Evolutionary conservation across 2,113 vertebrate genomes (phyloP), one percentile per base, ranked within the genome.

Genomic region (Abramis brama): DNA sequence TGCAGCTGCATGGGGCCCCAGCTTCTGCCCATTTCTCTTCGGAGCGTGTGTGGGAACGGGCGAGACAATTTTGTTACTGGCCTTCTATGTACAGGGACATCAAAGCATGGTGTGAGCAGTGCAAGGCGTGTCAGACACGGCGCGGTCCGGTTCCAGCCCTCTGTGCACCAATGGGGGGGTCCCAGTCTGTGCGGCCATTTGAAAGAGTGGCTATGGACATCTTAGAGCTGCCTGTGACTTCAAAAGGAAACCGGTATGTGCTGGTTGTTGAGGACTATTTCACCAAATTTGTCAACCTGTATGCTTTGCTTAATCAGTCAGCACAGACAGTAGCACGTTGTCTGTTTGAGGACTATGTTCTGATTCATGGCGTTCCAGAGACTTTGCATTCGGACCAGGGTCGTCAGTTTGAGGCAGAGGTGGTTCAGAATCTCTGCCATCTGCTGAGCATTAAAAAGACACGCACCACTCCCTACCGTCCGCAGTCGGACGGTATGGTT

Each of bases 211-310:
- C 78, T 3, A 59, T 79, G 10, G 62, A 83, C 64, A 88, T 86
- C 19, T 43, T 88, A 12, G 79, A 86, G 55, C 66, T 88, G 1
- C 87, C 80, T 13, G 47, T 74, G 52, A 88, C 80, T 10, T 60
- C 87, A 10, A 85, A 83, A 11, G 86, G 62, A 36, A 87, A 87
- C 23, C 2, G 81, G 6, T 87, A 82, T 87, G 83, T 87, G 10
- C 17, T 87, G 5, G 79, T 83, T 4, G 36, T 36, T 6, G 36
- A 36, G 36, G 36, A 36, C 36, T 36, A 36, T 0, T 36, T 36
- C 36, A 36, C 36, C 36, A 36, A 36, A 36, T 36, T 36, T 36
- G 36, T 36, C 5, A 36, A 36, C 6, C 36, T 36, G 36, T 5
- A 36, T 36, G 36, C 36, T 5, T 36, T 36, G 36, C 36, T 36